A percentile compares a stretch with the other conserved stretches of the same genome.
Conservation (phyloP, 2,113 vertebrate genomes). For the Calyptomena viridis region DNA sequence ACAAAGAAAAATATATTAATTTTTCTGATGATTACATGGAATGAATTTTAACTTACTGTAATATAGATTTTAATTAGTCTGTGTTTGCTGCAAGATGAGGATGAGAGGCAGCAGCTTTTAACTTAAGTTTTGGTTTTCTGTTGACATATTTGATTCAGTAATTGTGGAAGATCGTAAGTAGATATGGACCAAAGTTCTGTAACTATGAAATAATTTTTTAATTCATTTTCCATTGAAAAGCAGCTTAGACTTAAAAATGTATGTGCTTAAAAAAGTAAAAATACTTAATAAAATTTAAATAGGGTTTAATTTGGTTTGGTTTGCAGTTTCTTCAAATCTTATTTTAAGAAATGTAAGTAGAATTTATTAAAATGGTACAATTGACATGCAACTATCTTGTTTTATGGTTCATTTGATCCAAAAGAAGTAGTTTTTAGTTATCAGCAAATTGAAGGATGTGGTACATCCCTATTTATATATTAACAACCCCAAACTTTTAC, state of each 20-base stretch:
- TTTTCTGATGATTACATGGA: neutral
- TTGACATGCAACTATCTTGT: neutral
- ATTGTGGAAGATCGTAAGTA: neutral
- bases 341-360: neutral
- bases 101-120: neutral
- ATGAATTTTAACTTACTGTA: neutral
- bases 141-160: neutral
- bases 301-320: neutral
- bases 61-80: slow-evolving; percentile 29
- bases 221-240: neutral
- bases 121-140: neutral
- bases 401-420: neutral
- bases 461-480: neutral
- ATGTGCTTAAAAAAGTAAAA: neutral
- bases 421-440: neutral
- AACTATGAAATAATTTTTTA: neutral
- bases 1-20: neutral
- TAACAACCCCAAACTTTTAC: neutral
- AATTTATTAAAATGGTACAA: neutral
- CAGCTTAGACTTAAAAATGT: neutral
- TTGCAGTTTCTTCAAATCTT: neutral
- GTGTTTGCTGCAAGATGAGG: neutral
- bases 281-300: neutral
- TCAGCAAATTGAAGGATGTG: neutral
- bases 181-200: neutral